Evolutionary conservation across 2,113 vertebrate genomes (phyloP), one percentile per base, ranked within the genome.

Genomic region (Onychostoma macrolepis): DNA sequence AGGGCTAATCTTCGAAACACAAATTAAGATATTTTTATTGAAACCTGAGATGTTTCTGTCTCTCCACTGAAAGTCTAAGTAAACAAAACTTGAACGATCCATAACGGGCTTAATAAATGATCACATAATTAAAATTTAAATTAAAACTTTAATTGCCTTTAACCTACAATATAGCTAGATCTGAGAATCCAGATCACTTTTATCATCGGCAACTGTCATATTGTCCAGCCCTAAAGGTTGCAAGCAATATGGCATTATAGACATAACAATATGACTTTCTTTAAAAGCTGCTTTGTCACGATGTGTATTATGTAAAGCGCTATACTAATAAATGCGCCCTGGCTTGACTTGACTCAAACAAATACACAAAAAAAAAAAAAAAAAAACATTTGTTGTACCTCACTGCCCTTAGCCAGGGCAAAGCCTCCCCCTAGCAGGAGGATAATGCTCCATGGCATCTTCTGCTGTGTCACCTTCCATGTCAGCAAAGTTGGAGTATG

Each of bases 391-490:
- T 41, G 12, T 83, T 83, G 87, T 94, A 97, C 96, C 94, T 98
- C 96, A 0, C 97, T 97, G 89, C 97, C 98, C 91, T 96, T 96
- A 63, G 98, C 98, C 91, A 99, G 92, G 56, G 98, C 98, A 69
- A 99, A 99, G 56, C 98, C 98, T 8, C 98, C 98, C 81, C 98
- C 98, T 8, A 99, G 95, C 78, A 99, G 96, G 89, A 99, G 92
- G 38, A 99, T 93, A 4, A 99, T 95, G 85, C 93, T 97, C 98
- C 98, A 99, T 2, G 98, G 97, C 93, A 99, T 94, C 92, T 97
- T 97, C 89, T 93, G 94, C 88, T 99, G 97, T 80, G 96, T 94
- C 89, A 96, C 95, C 85, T 96, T 94, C 98, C 98, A 99, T 38
- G 95, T 95, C 90, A 99, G 94, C 91, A 99, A 92, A 1, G 94